Conservation (phyloP, 2,797 vertebrate genomes). For the Petrocephalus sullivani region DNA sequence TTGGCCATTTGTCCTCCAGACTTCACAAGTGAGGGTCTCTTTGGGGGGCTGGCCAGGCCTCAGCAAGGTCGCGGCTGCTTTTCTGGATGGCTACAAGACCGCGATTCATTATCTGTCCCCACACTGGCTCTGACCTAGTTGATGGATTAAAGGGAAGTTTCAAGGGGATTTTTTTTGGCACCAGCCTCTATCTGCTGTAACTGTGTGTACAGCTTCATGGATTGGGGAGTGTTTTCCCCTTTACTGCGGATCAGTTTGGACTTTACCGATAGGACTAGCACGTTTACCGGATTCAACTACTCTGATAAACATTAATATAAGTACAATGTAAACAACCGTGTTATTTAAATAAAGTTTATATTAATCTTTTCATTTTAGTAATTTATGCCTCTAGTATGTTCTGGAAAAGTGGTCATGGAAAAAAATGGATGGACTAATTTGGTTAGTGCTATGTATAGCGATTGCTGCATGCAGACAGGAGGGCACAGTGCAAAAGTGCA, state of each 20-base stretch:
- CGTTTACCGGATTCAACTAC: neutral
- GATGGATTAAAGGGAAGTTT: slow-evolving; percentile 44
- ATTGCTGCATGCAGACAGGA: neutral
- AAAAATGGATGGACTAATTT: neutral
- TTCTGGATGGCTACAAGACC: slow-evolving; percentile 22
- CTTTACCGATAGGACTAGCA: neutral
- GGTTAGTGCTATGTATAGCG: neutral
- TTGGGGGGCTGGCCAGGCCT: slow-evolving; percentile 3
- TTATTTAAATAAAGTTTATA: neutral
- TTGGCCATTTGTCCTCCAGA: neutral
- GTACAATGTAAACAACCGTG: neutral
- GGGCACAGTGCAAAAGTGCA: neutral
- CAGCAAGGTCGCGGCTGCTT: slow-evolving; percentile 35
- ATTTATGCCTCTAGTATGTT: neutral
- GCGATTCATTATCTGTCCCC: slow-evolving; percentile 38
- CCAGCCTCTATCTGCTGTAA: slow-evolving; percentile 27
- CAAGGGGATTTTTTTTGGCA: slow-evolving; percentile 42
- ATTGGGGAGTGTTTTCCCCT: slow-evolving; percentile 9
- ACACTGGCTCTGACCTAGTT: slow-evolving; percentile 31
- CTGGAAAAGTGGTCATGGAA: neutral
- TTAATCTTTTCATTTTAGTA: neutral
- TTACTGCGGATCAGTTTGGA: neutral
- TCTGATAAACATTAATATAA: neutral
- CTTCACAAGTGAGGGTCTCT: slow-evolving; percentile 1
- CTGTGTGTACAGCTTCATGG: slow-evolving; percentile 27